phyloP scores from a whole-genome alignment of 2,888 invertebrate species.

The Pomacea canaliculata region DNA sequence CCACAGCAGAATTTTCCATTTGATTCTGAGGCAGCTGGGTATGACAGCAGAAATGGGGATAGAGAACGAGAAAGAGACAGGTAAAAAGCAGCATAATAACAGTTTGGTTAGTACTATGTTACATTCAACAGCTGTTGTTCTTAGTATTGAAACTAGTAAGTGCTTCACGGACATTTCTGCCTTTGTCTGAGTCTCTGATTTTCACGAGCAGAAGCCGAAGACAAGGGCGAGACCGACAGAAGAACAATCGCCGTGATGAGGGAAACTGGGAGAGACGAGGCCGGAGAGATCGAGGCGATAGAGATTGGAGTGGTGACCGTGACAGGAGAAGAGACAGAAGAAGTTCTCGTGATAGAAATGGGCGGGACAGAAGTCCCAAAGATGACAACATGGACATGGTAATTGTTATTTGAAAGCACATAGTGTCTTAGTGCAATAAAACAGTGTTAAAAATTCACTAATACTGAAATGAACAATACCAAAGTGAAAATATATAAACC shows the following conservation, averaged over 20 bases:
- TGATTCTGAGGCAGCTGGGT: neutral
- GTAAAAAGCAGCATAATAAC: neutral
- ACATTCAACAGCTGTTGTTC: no score
- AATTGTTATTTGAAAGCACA: neutral
- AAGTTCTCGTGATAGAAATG: slow-evolving; percentile 8
- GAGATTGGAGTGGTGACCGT: slow-evolving; percentile 18
- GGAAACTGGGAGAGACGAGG: slow-evolving; percentile 27
- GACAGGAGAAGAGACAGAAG: slow-evolving; percentile 14
- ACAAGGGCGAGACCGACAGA: slow-evolving; percentile 23
- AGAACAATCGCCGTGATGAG: slow-evolving; percentile 25
- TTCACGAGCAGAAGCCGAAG: slow-evolving; percentile 13
- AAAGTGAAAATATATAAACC: no score
- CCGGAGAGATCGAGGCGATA: slow-evolving; percentile 29
- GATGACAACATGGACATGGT: slow-evolving; percentile 26
- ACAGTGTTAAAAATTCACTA: no score
- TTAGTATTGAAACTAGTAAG: no score
- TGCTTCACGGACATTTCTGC: no score
- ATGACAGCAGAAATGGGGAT: slow-evolving; percentile 10
- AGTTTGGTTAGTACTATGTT: no score
- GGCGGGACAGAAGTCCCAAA: slow-evolving; percentile 16
- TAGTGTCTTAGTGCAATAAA: no score
- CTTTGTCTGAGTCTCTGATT: no score
- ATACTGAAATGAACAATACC: no score
- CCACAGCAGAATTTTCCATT: neutral
- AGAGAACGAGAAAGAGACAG: slow-evolving; percentile 17